Conservation (phyloP, 1,140 invertebrate genomes). For the Cydia fagiglandana region DNA sequence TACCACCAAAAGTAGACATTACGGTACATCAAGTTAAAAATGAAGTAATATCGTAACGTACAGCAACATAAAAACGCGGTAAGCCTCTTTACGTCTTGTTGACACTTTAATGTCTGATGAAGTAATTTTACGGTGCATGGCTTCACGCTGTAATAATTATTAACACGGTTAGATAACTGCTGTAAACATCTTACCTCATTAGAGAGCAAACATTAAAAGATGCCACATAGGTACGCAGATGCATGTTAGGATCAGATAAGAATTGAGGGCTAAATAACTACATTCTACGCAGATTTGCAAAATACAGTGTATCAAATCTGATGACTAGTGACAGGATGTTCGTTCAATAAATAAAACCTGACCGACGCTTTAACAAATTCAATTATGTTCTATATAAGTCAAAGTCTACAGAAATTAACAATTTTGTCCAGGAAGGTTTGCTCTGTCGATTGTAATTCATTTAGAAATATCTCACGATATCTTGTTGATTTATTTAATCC, state of each 20-base stretch:
- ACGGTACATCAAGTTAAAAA: no score
- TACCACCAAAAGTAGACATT: no score
- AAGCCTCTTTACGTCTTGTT: constrained; percentile 18
- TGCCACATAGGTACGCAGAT: background rate
- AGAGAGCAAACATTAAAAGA: background rate
- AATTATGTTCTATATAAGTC: constrained; percentile 17
- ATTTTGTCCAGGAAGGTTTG: constrained; percentile 14
- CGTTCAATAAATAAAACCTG: background rate
- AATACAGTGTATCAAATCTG: background rate
- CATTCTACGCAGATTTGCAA: background rate
- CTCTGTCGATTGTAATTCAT: constrained; percentile 28
- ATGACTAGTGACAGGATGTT: background rate
- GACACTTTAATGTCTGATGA: constrained; percentile 4
- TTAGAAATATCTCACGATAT: constrained; percentile 26
- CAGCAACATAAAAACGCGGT: background rate
- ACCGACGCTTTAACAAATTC: background rate
- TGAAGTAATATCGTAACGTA: background rate
- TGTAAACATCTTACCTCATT: constrained; percentile 19
- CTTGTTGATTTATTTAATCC: constrained; percentile 30
- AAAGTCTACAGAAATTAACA: constrained; percentile 20
- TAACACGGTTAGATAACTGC: constrained; percentile 18
- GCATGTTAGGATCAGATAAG: background rate
- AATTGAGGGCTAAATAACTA: background rate
- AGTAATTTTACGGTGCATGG: constrained; percentile 22
- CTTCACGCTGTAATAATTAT: constrained; percentile 14